A percentile compares a stretch with the other conserved stretches of the same genome.
These are phyloP conservation scores for Chaetura pelagica DNA, from an alignment of 2,113 vertebrate species.

Conservation along the genomic window DNA sequence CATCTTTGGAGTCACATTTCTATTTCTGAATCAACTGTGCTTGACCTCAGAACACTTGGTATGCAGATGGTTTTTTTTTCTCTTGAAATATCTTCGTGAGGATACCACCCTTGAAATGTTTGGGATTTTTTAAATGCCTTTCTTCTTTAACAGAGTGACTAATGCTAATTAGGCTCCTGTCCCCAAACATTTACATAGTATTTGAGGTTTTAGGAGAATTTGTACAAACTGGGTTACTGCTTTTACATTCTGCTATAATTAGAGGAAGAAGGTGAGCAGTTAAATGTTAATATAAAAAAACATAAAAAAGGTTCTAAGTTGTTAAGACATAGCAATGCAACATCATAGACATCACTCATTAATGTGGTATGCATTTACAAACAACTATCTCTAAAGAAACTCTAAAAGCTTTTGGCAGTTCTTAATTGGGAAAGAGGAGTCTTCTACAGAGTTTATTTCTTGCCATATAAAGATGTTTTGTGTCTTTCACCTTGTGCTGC, in stretches of 20 bases:
- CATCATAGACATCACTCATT: background rate
- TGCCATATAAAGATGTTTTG: background rate
- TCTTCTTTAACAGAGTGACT: background rate
- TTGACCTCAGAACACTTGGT: background rate
- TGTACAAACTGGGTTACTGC: background rate
- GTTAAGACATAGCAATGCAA: background rate
- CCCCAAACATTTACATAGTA: background rate
- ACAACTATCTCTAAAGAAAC: background rate
- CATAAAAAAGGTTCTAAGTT: background rate
- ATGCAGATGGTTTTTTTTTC: background rate
- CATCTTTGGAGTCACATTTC: background rate
- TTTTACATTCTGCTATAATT: rapidly evolving
- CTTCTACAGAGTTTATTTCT: background rate
- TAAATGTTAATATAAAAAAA: background rate
- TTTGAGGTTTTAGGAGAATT: background rate
- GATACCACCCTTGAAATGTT: background rate
- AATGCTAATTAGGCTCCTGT: background rate
- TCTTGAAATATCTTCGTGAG: background rate
- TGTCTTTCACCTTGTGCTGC: background rate
- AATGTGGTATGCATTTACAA: background rate
- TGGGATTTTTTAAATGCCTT: background rate
- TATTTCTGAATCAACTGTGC: background rate
- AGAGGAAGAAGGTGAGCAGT: background rate
- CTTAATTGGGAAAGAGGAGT: background rate
- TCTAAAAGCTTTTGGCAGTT: background rate